Percentiles rank a stretch among this genome's conserved stretches.
Conservation (phyloP, 2,113 vertebrate genomes). For the Sterrhoptilus dennistouni region DNA sequence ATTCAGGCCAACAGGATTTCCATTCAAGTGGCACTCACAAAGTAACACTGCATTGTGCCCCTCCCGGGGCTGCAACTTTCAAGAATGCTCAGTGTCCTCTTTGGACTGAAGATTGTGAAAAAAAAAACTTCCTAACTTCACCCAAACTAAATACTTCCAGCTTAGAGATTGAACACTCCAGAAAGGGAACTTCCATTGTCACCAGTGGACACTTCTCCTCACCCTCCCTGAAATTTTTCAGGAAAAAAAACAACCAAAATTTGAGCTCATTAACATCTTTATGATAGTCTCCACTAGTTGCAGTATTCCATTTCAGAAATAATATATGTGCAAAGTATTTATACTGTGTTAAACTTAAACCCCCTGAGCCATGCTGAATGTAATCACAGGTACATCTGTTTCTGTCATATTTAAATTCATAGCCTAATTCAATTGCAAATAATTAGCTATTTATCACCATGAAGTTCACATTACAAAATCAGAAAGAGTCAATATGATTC, state of each 20-base stretch:
- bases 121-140: not conserved
- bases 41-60: not conserved
- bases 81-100: not conserved
- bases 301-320: not conserved
- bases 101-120: not conserved
- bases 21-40: not conserved
- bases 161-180: not conserved
- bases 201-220: not conserved
- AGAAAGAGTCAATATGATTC: not conserved
- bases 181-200: not conserved
- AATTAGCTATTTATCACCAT: constrained; percentile 48
- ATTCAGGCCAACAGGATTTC: not conserved
- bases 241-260: not conserved
- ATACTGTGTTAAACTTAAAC: not conserved
- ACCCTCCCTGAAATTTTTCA: not conserved
- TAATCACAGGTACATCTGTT: constrained; percentile 33
- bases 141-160: not conserved
- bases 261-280: not conserved
- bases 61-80: not conserved
- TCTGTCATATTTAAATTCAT: constrained; percentile 28
- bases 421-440: constrained; percentile 46
- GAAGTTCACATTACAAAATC: not conserved
- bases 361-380: not conserved
- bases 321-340: not conserved
- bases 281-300: not conserved